Conservation (phyloP, 2,888 invertebrate species). For the Chrysomela aeneicollis region DNA sequence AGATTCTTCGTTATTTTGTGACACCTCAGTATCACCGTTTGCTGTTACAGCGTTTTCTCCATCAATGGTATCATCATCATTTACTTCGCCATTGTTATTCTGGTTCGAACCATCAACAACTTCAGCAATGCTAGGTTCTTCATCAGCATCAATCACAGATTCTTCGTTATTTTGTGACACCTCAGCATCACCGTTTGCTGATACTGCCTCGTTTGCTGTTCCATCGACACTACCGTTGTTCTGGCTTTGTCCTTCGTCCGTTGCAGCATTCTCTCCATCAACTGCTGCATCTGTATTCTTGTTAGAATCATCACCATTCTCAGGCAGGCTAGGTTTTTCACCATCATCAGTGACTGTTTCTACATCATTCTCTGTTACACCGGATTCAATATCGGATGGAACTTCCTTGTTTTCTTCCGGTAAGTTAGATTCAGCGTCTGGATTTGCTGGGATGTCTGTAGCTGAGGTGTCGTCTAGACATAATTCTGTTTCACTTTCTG, state of each 20-base stretch:
- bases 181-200: no score
- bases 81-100: no score
- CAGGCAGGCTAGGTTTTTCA: neutral
- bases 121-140: neutral
- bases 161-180: no score
- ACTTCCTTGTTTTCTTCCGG: neutral
- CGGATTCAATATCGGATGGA: neutral
- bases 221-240: neutral
- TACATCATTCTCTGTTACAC: neutral
- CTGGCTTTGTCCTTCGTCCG: no score
- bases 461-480: neutral
- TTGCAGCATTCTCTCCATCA: neutral
- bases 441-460: neutral
- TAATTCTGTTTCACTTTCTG: neutral
- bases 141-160: neutral
- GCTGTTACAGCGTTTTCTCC: neutral
- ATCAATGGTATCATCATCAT: no score
- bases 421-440: no score
- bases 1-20: no score
- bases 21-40: no score
- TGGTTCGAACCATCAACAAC: neutral
- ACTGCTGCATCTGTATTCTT: neutral
- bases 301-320: neutral
- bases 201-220: neutral
- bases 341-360: neutral